A percentile compares a stretch with the other conserved stretches of the same genome.
Evolutionary conservation across 2,797 vertebrate species (phyloP).

Genomic region (Alca torda): DNA sequence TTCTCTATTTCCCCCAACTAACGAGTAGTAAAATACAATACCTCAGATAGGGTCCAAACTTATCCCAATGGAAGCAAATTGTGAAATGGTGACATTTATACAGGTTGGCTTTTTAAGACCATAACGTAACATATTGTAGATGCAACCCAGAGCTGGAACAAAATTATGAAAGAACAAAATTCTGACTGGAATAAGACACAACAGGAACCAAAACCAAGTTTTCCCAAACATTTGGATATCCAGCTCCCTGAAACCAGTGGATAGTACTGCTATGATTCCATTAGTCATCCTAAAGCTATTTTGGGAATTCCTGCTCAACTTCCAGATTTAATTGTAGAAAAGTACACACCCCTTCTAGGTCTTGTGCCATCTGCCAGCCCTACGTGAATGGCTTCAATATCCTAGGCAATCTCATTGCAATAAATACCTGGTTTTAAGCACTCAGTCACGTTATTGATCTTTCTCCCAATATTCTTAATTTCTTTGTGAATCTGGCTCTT

Average conservation of each 20-base stretch:
- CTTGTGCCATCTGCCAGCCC: not conserved
- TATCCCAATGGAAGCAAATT: not conserved
- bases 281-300: not conserved
- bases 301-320: not conserved
- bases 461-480: not conserved
- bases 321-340: not conserved
- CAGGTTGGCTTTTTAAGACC: not conserved
- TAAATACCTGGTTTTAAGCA: not conserved
- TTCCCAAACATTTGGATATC: not conserved
- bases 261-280: not conserved
- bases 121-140: no score
- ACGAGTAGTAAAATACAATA: not conserved
- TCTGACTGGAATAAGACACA: not conserved
- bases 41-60: not conserved
- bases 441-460: not conserved
- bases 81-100: not conserved
- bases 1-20: not conserved
- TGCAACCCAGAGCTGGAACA: not conserved
- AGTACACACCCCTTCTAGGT: not conserved
- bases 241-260: not conserved
- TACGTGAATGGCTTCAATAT: not conserved
- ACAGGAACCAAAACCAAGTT: not conserved
- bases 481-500: not conserved
- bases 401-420: not conserved
- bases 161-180: not conserved